Conservation (phyloP, 1,140 invertebrate species). For the Xylocopa sonorina region DNA sequence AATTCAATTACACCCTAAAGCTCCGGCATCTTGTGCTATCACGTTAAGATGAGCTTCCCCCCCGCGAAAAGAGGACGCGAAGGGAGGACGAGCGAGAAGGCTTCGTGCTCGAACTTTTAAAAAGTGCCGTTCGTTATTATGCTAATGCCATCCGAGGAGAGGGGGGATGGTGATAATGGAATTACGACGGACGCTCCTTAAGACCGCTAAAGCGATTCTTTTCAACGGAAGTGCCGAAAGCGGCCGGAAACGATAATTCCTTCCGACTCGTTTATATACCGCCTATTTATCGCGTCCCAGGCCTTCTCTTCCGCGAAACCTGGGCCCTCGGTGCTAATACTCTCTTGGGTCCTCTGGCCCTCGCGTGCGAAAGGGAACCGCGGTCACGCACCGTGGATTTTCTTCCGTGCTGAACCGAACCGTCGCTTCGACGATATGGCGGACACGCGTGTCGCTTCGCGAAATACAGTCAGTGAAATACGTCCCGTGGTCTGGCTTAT, state of each 20-base stretch:
- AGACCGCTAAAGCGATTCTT: constrained; percentile 56
- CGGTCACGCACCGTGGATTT: neutral
- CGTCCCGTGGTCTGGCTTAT: too few species aligned
- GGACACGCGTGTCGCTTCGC: neutral
- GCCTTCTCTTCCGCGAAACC: constrained; percentile 35
- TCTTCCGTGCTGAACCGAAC: neutral
- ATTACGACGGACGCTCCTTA: constrained; percentile 67
- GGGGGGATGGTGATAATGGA: constrained; percentile 73
- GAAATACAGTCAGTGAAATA: neutral
- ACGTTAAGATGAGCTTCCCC: constrained; percentile 17
- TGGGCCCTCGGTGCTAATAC: neutral
- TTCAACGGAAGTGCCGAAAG: constrained; percentile 38
- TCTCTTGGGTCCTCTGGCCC: neutral
- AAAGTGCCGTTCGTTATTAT: constrained; percentile 69
- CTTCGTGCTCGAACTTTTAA: constrained; percentile 40
- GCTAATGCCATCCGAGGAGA: constrained; percentile 70
- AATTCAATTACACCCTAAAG: constrained; percentile 48
- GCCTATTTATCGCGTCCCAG: constrained; percentile 40
- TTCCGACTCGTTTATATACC: constrained; percentile 35
- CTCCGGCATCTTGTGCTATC: constrained; percentile 24
- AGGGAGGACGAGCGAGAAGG: neutral
- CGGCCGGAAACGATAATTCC: constrained; percentile 58
- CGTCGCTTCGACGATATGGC: neutral
- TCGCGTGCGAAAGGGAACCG: neutral
- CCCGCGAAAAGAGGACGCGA: neutral